These are phyloP conservation scores for Brenthis daphne DNA, from an alignment of 2,888 invertebrate genomes.

Conservation along the genomic window DNA sequence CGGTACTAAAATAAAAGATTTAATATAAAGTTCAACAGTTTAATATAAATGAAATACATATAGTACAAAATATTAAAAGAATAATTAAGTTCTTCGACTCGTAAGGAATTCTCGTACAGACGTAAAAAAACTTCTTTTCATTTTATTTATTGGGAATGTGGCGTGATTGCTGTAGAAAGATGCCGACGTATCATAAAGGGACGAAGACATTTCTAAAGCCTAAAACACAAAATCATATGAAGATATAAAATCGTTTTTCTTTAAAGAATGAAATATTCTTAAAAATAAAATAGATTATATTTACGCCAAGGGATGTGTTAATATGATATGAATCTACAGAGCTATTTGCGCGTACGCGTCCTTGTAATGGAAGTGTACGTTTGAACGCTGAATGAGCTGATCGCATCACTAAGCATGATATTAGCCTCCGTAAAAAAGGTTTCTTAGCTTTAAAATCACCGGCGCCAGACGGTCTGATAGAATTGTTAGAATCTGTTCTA, in stretches of 20 bases:
- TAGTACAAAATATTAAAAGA: constrained; percentile 1
- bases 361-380: constrained; percentile 31
- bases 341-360: constrained; percentile 48
- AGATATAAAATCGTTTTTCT: not conserved
- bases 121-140: constrained; percentile 64
- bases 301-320: constrained; percentile 65
- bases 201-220: constrained; percentile 67
- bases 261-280: not conserved
- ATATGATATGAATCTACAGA: constrained; percentile 69
- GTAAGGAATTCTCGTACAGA: constrained; percentile 64
- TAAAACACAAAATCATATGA: constrained; percentile 43
- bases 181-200: constrained; percentile 68
- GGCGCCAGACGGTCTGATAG: constrained; percentile 23
- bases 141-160: constrained; percentile 55
- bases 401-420: constrained; percentile 67
- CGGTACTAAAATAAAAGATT: too few species aligned
- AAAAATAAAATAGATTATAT: constrained; percentile 34
- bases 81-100: constrained; percentile 50
- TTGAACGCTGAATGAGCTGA: constrained; percentile 51
- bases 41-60: not conserved
- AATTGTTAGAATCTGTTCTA: constrained; percentile 41
- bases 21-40: not conserved
- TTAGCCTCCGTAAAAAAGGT: constrained; percentile 62
- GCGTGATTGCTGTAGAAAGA: constrained; percentile 72
- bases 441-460: constrained; percentile 53